Conservation (phyloP, 2,888 invertebrate species). For the Oscheius sp. region DNA sequence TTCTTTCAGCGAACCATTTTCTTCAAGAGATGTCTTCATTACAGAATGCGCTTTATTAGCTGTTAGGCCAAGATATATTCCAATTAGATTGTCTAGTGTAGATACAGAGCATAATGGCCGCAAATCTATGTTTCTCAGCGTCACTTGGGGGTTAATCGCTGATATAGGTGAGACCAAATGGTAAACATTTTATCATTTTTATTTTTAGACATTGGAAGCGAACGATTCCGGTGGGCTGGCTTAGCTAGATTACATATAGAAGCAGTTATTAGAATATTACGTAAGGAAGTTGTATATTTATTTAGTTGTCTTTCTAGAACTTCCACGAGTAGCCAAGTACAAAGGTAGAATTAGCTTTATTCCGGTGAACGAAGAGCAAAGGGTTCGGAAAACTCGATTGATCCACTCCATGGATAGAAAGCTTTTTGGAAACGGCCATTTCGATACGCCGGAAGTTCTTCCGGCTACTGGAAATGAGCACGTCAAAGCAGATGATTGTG, state of each 20-base stretch:
- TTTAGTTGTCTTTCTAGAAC: slow-evolving; percentile 27
- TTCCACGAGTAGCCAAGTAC: slow-evolving; percentile 54
- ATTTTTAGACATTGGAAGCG: slow-evolving; percentile 51
- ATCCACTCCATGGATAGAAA: slow-evolving; percentile 34
- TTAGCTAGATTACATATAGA: slow-evolving; percentile 60
- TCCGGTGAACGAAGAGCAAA: slow-evolving; percentile 48
- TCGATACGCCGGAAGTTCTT: slow-evolving; percentile 37
- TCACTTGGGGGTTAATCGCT: slow-evolving; percentile 59
- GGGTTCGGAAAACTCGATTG: slow-evolving; percentile 42
- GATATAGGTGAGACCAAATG: slow-evolving; percentile 59
- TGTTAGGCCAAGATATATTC: slow-evolving; percentile 37
- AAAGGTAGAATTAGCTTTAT: slow-evolving; percentile 52
- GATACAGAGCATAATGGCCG: slow-evolving; percentile 42
- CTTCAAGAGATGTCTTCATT: slow-evolving; percentile 54
- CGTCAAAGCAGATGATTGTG: neutral
- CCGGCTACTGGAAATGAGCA: neutral
- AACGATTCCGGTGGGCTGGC: slow-evolving; percentile 60
- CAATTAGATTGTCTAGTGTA: slow-evolving; percentile 35
- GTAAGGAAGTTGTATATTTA: slow-evolving; percentile 29
- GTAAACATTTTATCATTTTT: neutral
- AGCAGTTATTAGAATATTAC: slow-evolving; percentile 52
- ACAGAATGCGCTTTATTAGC: slow-evolving; percentile 53
- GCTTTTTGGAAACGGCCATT: slow-evolving; percentile 52
- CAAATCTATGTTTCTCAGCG: slow-evolving; percentile 56
- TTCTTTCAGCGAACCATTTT: slow-evolving; percentile 57